Base-by-base conservation (phyloP, 1,140 invertebrate species). In the Pantala flavescens region DNA sequence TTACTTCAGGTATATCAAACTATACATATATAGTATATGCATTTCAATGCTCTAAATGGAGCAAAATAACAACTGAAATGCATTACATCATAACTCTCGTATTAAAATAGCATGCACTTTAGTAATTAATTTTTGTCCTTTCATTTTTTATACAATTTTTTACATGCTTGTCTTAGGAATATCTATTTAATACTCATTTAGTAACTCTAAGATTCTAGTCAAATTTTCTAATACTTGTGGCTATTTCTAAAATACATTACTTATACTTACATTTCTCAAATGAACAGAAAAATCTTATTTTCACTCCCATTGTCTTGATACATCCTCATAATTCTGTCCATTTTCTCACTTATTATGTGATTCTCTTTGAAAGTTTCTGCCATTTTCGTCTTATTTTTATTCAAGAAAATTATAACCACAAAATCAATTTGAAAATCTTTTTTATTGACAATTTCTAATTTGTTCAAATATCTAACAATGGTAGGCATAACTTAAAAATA, bases 391-490 rank as follows among this genome's bases (percentile, higher is more conserved):
- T 21, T 12, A 63, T 63, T 63, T 63, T 7, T 5, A 63, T 63
- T 63, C n/a, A 1, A 1, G 49, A 63, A 63, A 63, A 63, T 63
- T 63, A 63, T 12, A 63, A 63, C 49, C 49, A 63, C 49, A 16
- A 63, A 63, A 21, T 63, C 49, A 63, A 63, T 63, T 63, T 63
- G 49, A 63, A 63, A 19, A 63, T 63, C n/a, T 63, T 19, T 63
- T 71, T 71, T 71, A 71, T 24, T 71, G 12, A 24, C 71, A 71
- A 71, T 71, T 71, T 71, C 16, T 19, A 5, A 36, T 23, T 23
- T 71, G 23, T 0, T 71, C 23, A 71, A 24, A 24, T 71, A 71
- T 71, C 23, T 71, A 71, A 71, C 71, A 71, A 71, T 71, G 23
- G 12, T 24, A 71, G 23, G 71, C 71, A 71, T 71, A 24, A 24